These are phyloP conservation scores for Oriolus oriolus DNA, from an alignment of 2,113 vertebrate genomes.

Conservation along the genomic window DNA sequence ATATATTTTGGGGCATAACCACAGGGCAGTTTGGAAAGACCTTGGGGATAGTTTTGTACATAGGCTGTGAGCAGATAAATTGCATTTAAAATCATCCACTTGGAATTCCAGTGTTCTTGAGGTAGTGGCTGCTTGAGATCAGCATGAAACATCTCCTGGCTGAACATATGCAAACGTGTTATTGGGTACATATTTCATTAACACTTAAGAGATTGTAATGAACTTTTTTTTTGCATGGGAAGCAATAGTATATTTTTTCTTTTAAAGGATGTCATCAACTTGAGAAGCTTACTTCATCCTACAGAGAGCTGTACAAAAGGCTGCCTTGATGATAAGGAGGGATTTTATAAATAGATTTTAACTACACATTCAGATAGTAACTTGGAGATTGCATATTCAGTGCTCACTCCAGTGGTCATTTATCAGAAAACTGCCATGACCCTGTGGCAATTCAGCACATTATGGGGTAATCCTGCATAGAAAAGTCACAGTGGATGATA, in stretches of 20 bases:
- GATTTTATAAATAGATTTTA: background rate
- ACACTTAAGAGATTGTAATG: background rate
- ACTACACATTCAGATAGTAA: background rate
- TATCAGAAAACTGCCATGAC: background rate
- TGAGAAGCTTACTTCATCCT: background rate
- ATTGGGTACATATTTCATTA: background rate
- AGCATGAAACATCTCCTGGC: background rate
- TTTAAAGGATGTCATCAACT: background rate
- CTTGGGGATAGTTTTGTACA: conserved; percentile 15
- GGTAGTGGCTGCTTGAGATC: background rate
- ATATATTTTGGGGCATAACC: conserved; percentile 29
- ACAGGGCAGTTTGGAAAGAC: background rate
- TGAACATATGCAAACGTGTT: background rate
- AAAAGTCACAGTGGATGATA: background rate
- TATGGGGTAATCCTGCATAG: background rate
- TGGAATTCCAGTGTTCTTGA: conserved; percentile 28
- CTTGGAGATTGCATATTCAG: background rate
- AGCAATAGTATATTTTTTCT: background rate
- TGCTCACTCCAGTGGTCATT: background rate
- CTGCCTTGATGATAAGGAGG: background rate
- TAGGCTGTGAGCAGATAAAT: conserved; percentile 28
- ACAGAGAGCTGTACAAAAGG: background rate
- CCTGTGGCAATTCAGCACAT: background rate
- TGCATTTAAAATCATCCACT: conserved; percentile 22
- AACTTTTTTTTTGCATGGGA: background rate